Conservation (phyloP, 2,888 invertebrate species). For the Aethes cnicana region DNA sequence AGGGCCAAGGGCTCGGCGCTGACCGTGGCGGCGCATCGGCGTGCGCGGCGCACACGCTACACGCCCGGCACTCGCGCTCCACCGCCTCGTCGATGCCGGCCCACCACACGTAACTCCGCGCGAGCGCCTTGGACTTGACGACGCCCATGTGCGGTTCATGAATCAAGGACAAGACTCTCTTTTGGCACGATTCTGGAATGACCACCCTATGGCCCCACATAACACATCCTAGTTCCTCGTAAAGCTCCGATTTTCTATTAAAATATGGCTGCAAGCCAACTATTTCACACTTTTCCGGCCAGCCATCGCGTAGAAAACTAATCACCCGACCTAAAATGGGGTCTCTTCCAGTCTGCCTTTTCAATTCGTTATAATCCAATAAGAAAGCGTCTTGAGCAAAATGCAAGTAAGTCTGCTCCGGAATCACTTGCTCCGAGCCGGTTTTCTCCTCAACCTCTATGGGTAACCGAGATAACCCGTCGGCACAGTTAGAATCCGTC, state of each 20-base stretch:
- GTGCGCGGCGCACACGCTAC: slow-evolving; percentile 21
- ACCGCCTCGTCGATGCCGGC: slow-evolving; percentile 30
- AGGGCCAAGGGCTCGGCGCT: slow-evolving; percentile 13
- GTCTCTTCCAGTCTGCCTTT: background rate
- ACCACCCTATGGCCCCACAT: slow-evolving; percentile 25
- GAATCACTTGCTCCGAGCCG: background rate
- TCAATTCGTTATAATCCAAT: slow-evolving; percentile 1
- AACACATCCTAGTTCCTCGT: slow-evolving; percentile 36
- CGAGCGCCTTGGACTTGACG: slow-evolving; percentile 30
- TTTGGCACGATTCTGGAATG: background rate
- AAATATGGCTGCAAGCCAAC: slow-evolving; percentile 5
- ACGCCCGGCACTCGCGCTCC: slow-evolving; percentile 24
- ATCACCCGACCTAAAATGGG: background rate
- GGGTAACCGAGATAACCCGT: background rate
- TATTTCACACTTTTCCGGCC: slow-evolving; percentile 18
- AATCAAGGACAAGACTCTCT: slow-evolving; percentile 4
- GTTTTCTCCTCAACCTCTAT: no score
- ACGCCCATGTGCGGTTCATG: slow-evolving; percentile 33
- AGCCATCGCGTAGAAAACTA: slow-evolving; percentile 7
- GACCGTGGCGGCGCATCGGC: slow-evolving; percentile 29
- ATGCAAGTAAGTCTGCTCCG: slow-evolving; percentile 13
- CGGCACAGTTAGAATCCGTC: slow-evolving; percentile 11
- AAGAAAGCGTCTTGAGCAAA: slow-evolving; percentile 17
- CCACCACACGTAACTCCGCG: slow-evolving; percentile 31
- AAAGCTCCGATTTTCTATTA: slow-evolving; percentile 40